phyloP scores from a whole-genome alignment of 30 jellyfish, hydroid and myxozoan genomes.

The Aurelia aurita complex sp. Pacific region DNA sequence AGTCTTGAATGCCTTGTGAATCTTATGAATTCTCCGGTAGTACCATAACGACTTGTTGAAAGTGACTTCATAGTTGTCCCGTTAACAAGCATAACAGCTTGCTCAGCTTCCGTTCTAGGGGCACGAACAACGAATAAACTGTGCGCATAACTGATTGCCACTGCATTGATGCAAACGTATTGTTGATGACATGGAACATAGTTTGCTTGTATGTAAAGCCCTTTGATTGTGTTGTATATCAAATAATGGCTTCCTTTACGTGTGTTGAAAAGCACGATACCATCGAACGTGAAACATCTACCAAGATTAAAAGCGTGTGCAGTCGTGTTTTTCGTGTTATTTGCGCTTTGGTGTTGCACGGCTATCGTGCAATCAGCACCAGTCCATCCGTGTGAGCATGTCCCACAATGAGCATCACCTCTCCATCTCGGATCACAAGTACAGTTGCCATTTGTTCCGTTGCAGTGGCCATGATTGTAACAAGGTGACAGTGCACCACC shows the following conservation, averaged over 20 bases:
- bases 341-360: background rate
- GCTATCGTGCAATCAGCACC: slow-evolving; percentile 63
- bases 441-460: slow-evolving; percentile 45
- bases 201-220: slow-evolving; percentile 16
- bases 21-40: background rate
- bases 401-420: slow-evolving; percentile 37
- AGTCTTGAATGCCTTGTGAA: slow-evolving; percentile 10
- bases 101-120: slow-evolving; percentile 20
- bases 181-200: slow-evolving; percentile 27
- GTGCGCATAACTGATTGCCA: slow-evolving; percentile 6
- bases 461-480: slow-evolving; percentile 46
- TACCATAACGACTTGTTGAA: background rate
- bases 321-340: background rate
- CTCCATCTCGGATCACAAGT: slow-evolving; percentile 73
- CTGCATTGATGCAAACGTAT: slow-evolving; percentile 39
- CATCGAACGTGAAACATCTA: slow-evolving; percentile 25
- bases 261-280: slow-evolving; percentile 27
- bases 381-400: slow-evolving; percentile 54
- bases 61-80: slow-evolving; percentile 5
- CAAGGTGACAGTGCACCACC: slow-evolving; percentile 66
- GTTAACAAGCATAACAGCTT: slow-evolving; percentile 9
- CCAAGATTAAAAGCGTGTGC: slow-evolving; percentile 58
- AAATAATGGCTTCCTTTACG: slow-evolving; percentile 18
- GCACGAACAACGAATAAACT: slow-evolving; percentile 10
- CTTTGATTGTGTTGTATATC: slow-evolving; percentile 1